These are phyloP conservation scores for Protula sp. DNA, from an alignment of 2,888 invertebrate species.

Conservation along the genomic window DNA sequence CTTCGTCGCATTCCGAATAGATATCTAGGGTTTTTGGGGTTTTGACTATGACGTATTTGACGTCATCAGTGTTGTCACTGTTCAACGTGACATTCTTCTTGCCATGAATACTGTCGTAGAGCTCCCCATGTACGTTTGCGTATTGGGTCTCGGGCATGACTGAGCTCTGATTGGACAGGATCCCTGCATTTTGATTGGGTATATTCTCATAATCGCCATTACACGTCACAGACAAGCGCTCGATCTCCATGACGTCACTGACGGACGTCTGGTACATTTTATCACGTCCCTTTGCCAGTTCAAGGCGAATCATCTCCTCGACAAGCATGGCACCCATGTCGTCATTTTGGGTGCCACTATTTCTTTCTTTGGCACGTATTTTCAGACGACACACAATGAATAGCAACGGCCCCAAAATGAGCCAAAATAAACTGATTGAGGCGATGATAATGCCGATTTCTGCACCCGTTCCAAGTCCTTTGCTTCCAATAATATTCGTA, in stretches of 20 bases:
- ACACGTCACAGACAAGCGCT: conserved; percentile 2
- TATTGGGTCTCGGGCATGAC: background rate
- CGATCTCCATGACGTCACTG: conserved; percentile 7
- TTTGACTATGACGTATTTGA: background rate
- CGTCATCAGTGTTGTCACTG: background rate
- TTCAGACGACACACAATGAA: conserved; percentile 34
- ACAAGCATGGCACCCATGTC: conserved; percentile 25
- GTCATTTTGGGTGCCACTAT: conserved; percentile 1
- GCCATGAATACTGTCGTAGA: background rate
- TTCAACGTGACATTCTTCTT: background rate
- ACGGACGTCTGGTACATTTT: conserved; percentile 8
- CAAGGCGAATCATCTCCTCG: conserved; percentile 38
- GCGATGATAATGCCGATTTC: conserved; percentile 16
- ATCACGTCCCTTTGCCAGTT: conserved; percentile 28
- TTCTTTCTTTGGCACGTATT: conserved; percentile 17
- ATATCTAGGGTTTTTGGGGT: background rate
- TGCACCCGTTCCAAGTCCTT: background rate
- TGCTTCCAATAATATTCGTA: no score
- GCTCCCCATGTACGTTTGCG: background rate
- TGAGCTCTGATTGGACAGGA: no score
- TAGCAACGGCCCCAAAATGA: conserved; percentile 36
- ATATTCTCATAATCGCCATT: background rate
- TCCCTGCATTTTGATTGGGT: background rate
- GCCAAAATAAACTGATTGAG: conserved; percentile 29
- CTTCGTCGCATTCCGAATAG: background rate